A percentile compares a stretch with the other conserved stretches of the same genome.
phyloP scores from a whole-genome alignment of 2,113 vertebrate species.

The Ceuthmochares aereus region DNA sequence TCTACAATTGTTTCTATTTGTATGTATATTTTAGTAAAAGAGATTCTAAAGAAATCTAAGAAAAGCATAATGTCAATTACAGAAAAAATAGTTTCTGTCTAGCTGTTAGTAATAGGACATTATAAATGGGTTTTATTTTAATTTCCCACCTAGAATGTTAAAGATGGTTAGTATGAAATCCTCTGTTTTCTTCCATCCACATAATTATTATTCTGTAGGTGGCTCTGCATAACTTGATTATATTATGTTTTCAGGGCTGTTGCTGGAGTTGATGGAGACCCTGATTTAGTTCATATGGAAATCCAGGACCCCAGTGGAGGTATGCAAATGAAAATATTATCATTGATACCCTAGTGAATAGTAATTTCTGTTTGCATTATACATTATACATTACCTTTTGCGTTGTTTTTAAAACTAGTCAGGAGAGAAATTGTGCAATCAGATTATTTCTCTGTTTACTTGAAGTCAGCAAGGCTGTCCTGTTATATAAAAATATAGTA shows the following conservation, averaged over 20 bases:
- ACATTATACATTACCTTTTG: neutral
- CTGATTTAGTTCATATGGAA: conserved; percentile 95
- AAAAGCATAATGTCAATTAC: neutral
- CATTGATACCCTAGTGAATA: neutral
- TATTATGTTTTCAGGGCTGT: conserved; percentile 85
- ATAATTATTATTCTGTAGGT: conserved; percentile 15
- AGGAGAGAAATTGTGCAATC: neutral
- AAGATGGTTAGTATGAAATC: neutral
- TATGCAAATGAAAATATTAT: conserved; percentile 63
- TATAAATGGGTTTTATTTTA: neutral
- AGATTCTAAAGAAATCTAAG: neutral
- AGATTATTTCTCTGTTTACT: neutral
- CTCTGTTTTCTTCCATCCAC: neutral
- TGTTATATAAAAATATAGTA: neutral
- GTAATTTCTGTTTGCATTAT: neutral
- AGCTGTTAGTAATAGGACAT: neutral
- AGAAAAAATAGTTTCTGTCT: neutral
- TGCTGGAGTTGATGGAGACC: conserved; percentile 86
- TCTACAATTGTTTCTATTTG: neutral
- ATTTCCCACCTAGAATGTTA: neutral
- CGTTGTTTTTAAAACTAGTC: neutral
- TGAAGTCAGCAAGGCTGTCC: conserved; percentile 13
- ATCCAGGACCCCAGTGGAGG: conserved; percentile 92
- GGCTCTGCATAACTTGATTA: conserved; percentile 17
- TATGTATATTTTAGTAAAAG: neutral